phyloP scores from a whole-genome alignment of 2,888 invertebrate genomes.

The Trissonchulus sp. region DNA sequence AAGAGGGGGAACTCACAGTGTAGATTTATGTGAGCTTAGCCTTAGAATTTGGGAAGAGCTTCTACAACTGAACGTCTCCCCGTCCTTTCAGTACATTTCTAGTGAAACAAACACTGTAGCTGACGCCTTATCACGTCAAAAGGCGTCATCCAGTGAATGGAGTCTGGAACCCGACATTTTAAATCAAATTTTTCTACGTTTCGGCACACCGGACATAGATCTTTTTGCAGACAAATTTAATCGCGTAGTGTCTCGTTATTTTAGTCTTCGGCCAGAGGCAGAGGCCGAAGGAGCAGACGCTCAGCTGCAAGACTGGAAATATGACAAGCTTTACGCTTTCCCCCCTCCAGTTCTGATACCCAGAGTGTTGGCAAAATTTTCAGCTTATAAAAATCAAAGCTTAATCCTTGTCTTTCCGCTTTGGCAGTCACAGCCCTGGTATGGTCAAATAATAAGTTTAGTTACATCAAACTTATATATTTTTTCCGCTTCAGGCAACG shows the following conservation, averaged over 20 bases:
- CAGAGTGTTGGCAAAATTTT: not conserved
- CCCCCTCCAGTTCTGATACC: not conserved
- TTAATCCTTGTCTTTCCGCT: too few species aligned
- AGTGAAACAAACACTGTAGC: not conserved
- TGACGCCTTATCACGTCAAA: not conserved
- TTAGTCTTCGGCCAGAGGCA: too few species aligned
- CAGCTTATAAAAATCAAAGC: too few species aligned
- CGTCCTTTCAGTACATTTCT: not conserved
- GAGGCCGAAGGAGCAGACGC: not conserved
- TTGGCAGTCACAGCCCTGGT: too few species aligned
- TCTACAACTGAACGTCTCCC: not conserved
- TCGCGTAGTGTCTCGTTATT: too few species aligned
- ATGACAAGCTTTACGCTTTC: not conserved
- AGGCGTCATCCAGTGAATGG: not conserved
- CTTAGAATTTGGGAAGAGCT: not conserved
- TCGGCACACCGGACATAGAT: not conserved
- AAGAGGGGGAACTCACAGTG: not conserved
- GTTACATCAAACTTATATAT: not conserved
- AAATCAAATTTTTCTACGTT: not conserved
- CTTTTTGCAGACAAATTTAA: not conserved
- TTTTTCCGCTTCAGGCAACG: not conserved
- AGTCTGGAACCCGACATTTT: not conserved
- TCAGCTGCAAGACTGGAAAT: not conserved
- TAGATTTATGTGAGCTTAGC: not conserved
- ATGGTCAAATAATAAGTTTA: too few species aligned